These are phyloP conservation scores for Drosophila demipolita DNA, from an alignment of 2,888 invertebrate genomes.

Conservation along the genomic window DNA sequence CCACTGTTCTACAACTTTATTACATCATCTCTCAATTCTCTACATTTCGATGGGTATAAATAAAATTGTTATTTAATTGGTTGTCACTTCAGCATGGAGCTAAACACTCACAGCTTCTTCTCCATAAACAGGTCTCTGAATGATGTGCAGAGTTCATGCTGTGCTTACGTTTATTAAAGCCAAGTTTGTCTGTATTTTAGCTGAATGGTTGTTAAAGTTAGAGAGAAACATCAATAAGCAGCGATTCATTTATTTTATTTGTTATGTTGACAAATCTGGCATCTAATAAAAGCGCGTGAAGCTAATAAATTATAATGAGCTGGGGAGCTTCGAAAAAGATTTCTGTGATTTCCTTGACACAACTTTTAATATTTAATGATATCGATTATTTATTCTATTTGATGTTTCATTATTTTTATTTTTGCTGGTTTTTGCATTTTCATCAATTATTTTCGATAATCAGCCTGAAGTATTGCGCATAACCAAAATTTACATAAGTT, in stretches of 20 bases:
- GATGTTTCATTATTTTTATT: not conserved
- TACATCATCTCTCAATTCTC: not conserved
- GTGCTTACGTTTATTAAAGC: constrained; percentile 7
- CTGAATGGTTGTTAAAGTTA: constrained; percentile 5
- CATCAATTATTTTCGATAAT: constrained; percentile 45
- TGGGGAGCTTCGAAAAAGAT: not conserved
- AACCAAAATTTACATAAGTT: constrained; percentile 47
- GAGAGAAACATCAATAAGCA: constrained; percentile 24
- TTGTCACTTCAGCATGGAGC: constrained; percentile 68
- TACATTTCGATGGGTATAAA: constrained; percentile 7
- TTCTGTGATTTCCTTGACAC: constrained; percentile 1
- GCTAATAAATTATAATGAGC: constrained; percentile 28
- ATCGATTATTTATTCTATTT: not conserved
- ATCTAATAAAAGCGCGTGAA: constrained; percentile 4
- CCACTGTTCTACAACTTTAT: not conserved
- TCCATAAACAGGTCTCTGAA: constrained; percentile 19
- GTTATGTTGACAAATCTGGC: constrained; percentile 31
- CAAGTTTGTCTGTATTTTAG: constrained; percentile 3
- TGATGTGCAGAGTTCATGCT: constrained; percentile 48
- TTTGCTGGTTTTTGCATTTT: not conserved
- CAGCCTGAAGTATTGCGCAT: constrained; percentile 14
- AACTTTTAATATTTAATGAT: not conserved
- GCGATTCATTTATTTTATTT: constrained; percentile 7
- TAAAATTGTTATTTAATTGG: constrained; percentile 74
- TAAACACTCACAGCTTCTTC: constrained; percentile 47